Evolutionary conservation across 2,888 invertebrate genomes (phyloP).

Genomic region (Salpingus planirostris): DNA sequence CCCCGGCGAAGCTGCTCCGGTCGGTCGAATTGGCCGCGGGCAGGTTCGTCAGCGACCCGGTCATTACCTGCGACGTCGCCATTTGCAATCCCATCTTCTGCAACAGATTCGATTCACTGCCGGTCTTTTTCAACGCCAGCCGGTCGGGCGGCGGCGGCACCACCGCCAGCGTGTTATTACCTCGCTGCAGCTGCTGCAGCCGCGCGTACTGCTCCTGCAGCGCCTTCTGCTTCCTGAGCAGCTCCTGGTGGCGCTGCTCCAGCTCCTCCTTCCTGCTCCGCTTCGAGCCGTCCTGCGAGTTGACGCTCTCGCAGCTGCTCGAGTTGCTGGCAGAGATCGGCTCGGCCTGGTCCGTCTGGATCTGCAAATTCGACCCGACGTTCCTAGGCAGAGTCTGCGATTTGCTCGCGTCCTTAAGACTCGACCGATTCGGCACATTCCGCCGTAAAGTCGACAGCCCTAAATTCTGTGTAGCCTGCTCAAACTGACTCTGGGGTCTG

Average conservation of each 20-base stretch:
- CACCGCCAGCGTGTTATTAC: conserved; percentile 55
- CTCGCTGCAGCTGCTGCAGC: conserved; percentile 77
- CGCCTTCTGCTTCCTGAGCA: conserved; percentile 78
- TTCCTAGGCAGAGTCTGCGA: conserved; percentile 41
- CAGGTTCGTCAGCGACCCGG: conserved; percentile 56
- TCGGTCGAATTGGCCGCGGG: conserved; percentile 35
- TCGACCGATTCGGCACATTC: conserved; percentile 35
- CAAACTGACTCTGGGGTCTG: conserved; percentile 37
- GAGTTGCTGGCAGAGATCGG: conserved; percentile 53
- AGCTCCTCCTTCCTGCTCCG: conserved; percentile 62
- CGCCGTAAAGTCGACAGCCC: conserved; percentile 38
- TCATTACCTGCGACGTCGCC: conserved; percentile 45
- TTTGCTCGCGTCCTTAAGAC: conserved; percentile 39
- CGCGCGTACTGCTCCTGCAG: conserved; percentile 88
- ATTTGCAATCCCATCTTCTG: conserved; percentile 72
- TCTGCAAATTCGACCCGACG: conserved; percentile 36
- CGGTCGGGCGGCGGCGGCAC: conserved; percentile 56
- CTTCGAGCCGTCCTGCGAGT: conserved; percentile 61
- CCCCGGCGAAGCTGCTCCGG: conserved; percentile 2
- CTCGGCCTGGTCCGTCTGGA: conserved; percentile 23
- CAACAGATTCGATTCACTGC: conserved; percentile 78
- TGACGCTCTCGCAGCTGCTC: conserved; percentile 68
- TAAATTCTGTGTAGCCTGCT: conserved; percentile 40
- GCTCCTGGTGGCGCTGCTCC: conserved; percentile 81
- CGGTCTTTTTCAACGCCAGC: conserved; percentile 68